Percentiles rank a stretch among this genome's conserved stretches.
Conservation (phyloP, 2,888 invertebrate genomes). For the Octodonta nipae region DNA sequence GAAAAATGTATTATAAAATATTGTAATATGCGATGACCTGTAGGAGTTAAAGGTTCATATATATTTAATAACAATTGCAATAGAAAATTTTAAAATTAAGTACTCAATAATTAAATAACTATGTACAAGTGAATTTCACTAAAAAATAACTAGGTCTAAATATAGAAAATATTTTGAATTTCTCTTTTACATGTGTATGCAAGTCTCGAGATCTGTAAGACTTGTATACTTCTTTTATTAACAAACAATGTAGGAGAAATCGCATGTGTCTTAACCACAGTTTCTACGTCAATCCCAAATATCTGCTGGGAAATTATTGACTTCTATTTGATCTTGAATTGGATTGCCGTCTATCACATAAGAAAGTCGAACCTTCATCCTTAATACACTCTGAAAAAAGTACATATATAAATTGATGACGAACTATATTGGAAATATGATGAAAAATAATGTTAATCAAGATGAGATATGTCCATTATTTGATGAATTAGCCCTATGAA, state of each 20-base stretch:
- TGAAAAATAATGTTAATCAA: no score
- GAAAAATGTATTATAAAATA: no score
- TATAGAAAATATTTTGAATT: conserved; percentile 23
- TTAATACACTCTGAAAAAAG: conserved; percentile 63
- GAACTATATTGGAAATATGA: no score
- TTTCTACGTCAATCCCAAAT: conserved; percentile 53
- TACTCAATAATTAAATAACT: conserved; percentile 19
- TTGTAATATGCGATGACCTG: no score
- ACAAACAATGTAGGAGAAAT: not conserved
- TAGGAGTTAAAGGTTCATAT: no score
- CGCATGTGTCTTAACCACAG: conserved; percentile 18
- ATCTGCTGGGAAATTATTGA: conserved; percentile 73
- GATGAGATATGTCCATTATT: no score
- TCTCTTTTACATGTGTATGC: conserved; percentile 8
- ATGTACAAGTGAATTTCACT: conserved; percentile 29
- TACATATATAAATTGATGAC: no score
- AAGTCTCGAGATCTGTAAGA: no score
- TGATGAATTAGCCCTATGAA: no score
- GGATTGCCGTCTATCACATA: conserved; percentile 69
- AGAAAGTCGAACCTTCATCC: conserved; percentile 82
- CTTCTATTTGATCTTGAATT: conserved; percentile 82
- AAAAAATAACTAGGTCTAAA: conserved; percentile 29
- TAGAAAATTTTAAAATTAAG: no score
- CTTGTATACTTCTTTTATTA: no score
- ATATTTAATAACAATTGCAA: no score